Base-by-base conservation (phyloP, 2,888 invertebrate species). In the Spodoptera littoralis region DNA sequence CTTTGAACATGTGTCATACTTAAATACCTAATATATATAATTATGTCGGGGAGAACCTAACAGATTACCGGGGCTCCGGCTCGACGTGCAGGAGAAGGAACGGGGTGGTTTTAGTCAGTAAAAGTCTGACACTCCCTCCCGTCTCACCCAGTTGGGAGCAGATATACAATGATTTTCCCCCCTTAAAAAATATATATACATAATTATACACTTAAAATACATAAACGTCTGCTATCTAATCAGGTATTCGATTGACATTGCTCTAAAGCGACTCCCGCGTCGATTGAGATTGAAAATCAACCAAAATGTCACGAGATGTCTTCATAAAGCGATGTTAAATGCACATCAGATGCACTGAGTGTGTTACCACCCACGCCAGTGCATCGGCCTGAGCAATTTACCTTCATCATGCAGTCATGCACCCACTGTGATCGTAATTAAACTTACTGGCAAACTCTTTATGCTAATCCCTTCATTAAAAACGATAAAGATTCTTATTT, bases 341-440 rank as follows among this genome's bases (percentile, higher is more conserved):
- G 63, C 69, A 64, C 51, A 66, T 78, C 46, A 64, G 60, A 43
- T 53, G 63, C 62, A 67, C 52, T 70, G 57, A 69, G 22, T 47
- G 24, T 73, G 22, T 53, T 18, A 9, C 73, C 68, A 68, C 83
- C 84, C 81, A 78, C 81, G 70, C 73, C 73, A 66, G 73, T 77
- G 77, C 73, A 71, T 73, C 74, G 73, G 66, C 66, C 71, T 54
- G 70, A 44, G 70, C 76, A 76, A 77, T 77, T 79, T 66, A 70
- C 58, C 72, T 79, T 81, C 82, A 83, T 86, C 79, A 82, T 78
- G 74, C 73, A 77, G 72, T 86, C 79, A 82, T 79, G 75, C 73
- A 77, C 73, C 79, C 73, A 82, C 82, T 79, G 83, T 71, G 82
- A 83, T 81, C 81, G 75, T 82, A 83, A 87, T 87, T 87, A 84